Base-by-base conservation (phyloP, 2,113 vertebrate genomes). In the Forbesichthys agassizii region DNA sequence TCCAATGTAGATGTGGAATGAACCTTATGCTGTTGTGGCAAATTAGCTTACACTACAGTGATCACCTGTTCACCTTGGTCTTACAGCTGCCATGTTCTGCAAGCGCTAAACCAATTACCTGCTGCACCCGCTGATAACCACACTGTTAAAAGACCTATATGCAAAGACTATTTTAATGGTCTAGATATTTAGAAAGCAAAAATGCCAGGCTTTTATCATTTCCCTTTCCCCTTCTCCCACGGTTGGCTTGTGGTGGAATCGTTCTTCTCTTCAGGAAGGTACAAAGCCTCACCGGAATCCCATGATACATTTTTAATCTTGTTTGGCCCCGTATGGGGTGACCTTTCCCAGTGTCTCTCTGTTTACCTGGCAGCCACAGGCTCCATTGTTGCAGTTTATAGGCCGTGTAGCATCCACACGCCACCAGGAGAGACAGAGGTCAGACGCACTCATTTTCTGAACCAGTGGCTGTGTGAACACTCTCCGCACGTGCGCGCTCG, bases 301-400 rank as follows among this genome's bases (percentile, higher is more conserved):
- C 80, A 73, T 87, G 86, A 84, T 90, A 89, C 89, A 90, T 90
- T 90, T 91, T 89, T 87, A 84, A 89, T 91, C 89, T 88, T 88
- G 91, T 92, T 91, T 87, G 88, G 58, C 80, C 79, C 74, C 78
- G 80, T 84, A 82, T 78, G 71, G 69, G 68, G 74, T 91, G 89
- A 93, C 91, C 91, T 93, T 91, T 92, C 66, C 66, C 60, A 54
- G 73, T 83, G 68, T 7, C 64, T 76, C 66, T 83, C 77, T 88
- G 86, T 88, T 88, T 88, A 88, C 87, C 87, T 88, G 81, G 78
- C 72, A 77, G 82, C 68, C 64, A n/a, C 79, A 46, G 62, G 61
- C 66, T 71, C 75, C 69, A 83, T 88, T 86, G 84, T 87, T 42
- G 77, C 66, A 80, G 73, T 85, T 91, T 87, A 85, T 77, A 84